phyloP scores from a whole-genome alignment of 2,113 vertebrate species.

The Dascyllus trimaculatus region DNA sequence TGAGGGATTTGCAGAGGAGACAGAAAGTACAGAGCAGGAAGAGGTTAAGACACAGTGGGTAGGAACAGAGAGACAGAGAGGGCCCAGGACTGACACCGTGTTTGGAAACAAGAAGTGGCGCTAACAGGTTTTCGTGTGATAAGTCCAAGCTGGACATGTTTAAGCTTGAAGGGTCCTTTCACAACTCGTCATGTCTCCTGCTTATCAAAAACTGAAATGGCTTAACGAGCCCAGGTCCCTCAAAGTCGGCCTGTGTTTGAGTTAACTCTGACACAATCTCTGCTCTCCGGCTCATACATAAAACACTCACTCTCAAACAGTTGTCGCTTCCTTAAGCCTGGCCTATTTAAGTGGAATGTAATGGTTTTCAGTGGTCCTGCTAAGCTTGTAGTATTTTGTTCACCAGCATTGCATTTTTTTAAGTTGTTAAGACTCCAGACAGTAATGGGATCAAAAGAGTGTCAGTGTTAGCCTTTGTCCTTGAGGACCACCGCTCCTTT shows the following conservation, averaged over 20 bases:
- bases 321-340: constrained; percentile 21
- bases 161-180: constrained; percentile 69
- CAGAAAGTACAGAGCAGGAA: constrained; percentile 13
- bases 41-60: constrained; percentile 39
- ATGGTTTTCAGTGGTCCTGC: constrained; percentile 39
- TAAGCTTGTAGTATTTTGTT: constrained; percentile 34
- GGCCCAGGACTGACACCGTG: constrained; percentile 61
- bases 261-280: constrained; percentile 65
- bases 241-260: constrained; percentile 58
- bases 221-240: constrained; percentile 56
- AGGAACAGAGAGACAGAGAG: constrained; percentile 32
- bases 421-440: constrained; percentile 15
- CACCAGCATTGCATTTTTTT: constrained; percentile 36
- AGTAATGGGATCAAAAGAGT: constrained; percentile 37
- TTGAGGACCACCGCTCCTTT: constrained; percentile 40
- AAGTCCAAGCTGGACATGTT: constrained; percentile 57
- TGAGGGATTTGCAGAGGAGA: constrained; percentile 23
- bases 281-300: constrained; percentile 45
- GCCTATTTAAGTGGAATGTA: constrained; percentile 6
- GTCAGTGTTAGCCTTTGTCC: constrained; percentile 48
- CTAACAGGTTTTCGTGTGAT: constrained; percentile 72
- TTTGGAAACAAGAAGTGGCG: constrained; percentile 78
- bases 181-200: constrained; percentile 65
- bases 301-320: constrained; percentile 36
- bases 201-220: constrained; percentile 65